Evolutionary conservation across 1,140 invertebrate species (phyloP), one percentile per base, ranked within the genome.

Genomic region (Trichonephila clavata): DNA sequence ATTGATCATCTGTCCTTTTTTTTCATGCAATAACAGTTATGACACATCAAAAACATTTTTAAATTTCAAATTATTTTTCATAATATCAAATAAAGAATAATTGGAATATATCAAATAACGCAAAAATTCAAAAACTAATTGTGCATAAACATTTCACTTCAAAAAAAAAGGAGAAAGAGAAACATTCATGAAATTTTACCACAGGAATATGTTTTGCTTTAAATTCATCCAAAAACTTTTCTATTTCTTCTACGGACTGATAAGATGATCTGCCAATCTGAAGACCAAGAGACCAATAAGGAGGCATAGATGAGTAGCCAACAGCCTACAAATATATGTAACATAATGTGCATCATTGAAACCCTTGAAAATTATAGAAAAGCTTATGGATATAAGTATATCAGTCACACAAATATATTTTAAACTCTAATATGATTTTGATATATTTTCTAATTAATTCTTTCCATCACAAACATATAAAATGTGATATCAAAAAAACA

Each of bases 241-340:
- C 77, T 24, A 81, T 93, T 16, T 83, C 87, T 32, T 65, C 80
- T 16, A 39, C 10, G 27, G 92, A 89, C 14, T 80, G 21, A 68
- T 84, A 68, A 10, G 59, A 14, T 68, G 77, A 14, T 14, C 32
- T 21, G 21, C 95, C 95, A 6, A 96, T 83, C 68, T 96, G 95
- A 61, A 95, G 95, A n/a, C 95, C 95, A 4, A 95, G 90, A 16
- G 95, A 94, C 95, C 95, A 95, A 94, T 96, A 95, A 3, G 96
- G 95, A 14, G 95, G 95, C 39, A 95, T 71, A 86, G 92, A 88
- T 39, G 95, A 94, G 43, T 43, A 61, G 1, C 95, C 95, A 65
- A 95, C 43, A 65, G 93, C 88, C 93, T 94, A 39, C 68, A 77
- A 83, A 84, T 57, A 57, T 8, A 59, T 32, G 3, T 4, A 3